Base-by-base conservation (phyloP, 2,888 invertebrate genomes). In the Dynastes tityus region DNA sequence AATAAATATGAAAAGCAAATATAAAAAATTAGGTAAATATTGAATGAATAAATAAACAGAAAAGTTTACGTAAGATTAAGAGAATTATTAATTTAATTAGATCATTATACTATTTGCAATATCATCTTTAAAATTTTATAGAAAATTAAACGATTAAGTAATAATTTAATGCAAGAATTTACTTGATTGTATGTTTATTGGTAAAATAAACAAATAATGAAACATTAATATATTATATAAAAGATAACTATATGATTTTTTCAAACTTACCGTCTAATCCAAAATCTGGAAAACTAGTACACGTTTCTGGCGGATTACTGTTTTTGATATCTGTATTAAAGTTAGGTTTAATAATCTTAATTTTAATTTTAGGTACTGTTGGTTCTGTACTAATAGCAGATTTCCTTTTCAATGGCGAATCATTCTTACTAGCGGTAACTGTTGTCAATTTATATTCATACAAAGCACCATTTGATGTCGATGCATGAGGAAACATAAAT, bases 391-490 rank as follows among this genome's bases (percentile, higher is more conserved):
- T 27, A 1, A 8, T 22, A 29, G 8, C 49, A 6, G 45, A 74
- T 63, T 74, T 74, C 13, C 73, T 61, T 22, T 74, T 74, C 8
- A 74, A 45, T 27, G 61, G 22, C 6, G 55, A 58, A 58, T 22
- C 22, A 8, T 27, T 22, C 22, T 22, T 58, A 58, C n/a, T 22
- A 22, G 8, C 2, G 22, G 22, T 22, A 58, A 5, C 55, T 58
- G 3, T 5, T 2, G 55, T 22, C 22, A 22, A 16, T 58, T 22
- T 73, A 53, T 40, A 68, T 0, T 22, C 61, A 13, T 16, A 22
- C 27, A 6, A 11, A 29, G 22, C 29, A 63, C 45, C 61, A 27
- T 22, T 74, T 27, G 40, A 74, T 61, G 13, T 61, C 2, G 55
- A 58, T 22, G 22, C 45, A 37, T 27, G 61, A 45, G 45, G 5